Percentiles rank a stretch among this genome's conserved stretches.
Evolutionary conservation across 2,113 vertebrate genomes (phyloP).

Genomic region (Saguinus midas): DNA sequence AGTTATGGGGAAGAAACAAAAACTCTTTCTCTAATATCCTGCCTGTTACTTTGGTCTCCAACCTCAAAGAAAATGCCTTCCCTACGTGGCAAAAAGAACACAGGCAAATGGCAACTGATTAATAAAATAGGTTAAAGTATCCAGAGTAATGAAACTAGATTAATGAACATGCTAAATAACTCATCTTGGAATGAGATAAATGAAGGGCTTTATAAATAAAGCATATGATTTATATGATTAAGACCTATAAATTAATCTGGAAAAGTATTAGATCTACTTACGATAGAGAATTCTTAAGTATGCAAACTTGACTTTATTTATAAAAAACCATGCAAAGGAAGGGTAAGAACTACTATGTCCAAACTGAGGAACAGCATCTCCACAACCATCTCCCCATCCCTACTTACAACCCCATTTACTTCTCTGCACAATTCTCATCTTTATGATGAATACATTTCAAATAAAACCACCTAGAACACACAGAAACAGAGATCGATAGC

Average conservation of each 20-base stretch:
- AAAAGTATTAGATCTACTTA: not conserved
- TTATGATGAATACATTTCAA: no score
- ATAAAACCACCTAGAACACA: no score
- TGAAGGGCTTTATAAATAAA: slow-evolving; percentile 3
- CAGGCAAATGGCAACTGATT: not conserved
- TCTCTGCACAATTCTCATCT: not conserved
- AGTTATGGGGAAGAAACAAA: not conserved
- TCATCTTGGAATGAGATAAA: not conserved
- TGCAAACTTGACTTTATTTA: slow-evolving; percentile 23
- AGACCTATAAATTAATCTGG: not conserved
- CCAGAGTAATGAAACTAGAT: not conserved
- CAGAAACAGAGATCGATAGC: not conserved
- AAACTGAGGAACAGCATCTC: not conserved
- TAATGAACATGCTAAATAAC: not conserved
- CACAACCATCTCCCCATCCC: not conserved
- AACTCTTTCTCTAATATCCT: not conserved
- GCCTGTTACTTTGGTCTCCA: not conserved
- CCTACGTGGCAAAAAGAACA: not conserved
- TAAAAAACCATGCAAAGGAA: not conserved
- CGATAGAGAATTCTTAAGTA: not conserved
- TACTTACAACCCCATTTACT: not conserved
- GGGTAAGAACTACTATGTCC: not conserved
- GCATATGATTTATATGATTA: not conserved
- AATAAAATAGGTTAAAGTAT: not conserved
- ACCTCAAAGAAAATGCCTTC: not conserved